These are phyloP conservation scores for Columbina picui DNA, from an alignment of 2,113 vertebrate genomes.

Conservation along the genomic window DNA sequence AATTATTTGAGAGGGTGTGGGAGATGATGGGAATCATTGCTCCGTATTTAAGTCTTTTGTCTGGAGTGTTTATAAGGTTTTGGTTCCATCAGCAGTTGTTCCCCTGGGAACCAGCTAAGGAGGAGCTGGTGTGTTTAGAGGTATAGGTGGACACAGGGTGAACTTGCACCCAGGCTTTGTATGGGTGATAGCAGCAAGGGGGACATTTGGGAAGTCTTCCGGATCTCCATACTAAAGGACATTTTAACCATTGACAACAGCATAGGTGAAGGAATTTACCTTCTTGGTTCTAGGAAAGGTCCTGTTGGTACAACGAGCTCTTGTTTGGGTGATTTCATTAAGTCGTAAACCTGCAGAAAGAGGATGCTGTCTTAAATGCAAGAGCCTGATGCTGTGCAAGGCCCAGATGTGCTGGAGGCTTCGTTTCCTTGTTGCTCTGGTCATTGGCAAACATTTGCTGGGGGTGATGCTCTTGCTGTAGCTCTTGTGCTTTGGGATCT, in stretches of 20 bases:
- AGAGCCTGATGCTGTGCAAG: neutral
- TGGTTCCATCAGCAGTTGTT: neutral
- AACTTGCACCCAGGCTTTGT: neutral
- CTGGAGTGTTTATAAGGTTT: neutral
- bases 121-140: neutral
- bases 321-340: neutral
- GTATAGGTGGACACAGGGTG: accelerated
- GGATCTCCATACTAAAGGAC: neutral
- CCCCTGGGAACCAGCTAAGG: neutral
- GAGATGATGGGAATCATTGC: accelerated
- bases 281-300: neutral
- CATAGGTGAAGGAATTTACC: neutral
- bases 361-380: neutral
- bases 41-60: neutral
- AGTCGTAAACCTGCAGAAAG: neutral
- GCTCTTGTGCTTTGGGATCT: neutral
- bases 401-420: neutral
- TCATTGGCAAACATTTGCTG: neutral
- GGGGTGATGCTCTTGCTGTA: neutral
- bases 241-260: neutral
- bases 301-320: neutral
- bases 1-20: neutral
- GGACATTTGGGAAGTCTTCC: neutral
- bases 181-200: neutral
- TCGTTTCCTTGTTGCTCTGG: neutral